Base-by-base conservation (phyloP, 2,113 vertebrate genomes). In the Tetrao urogallus region DNA sequence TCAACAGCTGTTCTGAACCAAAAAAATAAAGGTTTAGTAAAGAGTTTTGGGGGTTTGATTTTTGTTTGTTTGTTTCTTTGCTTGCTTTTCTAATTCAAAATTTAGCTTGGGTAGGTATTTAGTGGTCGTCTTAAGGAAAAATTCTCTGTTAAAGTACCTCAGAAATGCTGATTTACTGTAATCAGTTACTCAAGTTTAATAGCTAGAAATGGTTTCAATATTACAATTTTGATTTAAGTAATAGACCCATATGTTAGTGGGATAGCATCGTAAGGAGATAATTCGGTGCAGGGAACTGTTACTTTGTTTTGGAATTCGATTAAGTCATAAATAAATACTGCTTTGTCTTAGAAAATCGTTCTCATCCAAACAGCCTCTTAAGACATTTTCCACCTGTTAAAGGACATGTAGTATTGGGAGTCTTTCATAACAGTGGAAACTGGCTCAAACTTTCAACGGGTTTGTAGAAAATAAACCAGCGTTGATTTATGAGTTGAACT, bases 361-460 rank as follows among this genome's bases (percentile, higher is more conserved):
- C 90, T 82, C 82, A 86, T 94, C 93, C 76, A 81, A 97, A 90
- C 65, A 94, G 95, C 75, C 95, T 95, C 90, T 88, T 42, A 80
- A 95, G 86, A 97, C 85, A 93, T 96, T 95, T 97, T 94, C 92
- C 94, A 96, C 93, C 92, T 98, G 92, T 96, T 97, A 73, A 94
- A 93, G 89, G 90, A 78, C 36, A 8, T 71, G 74, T 80, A 96
- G 42, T 71, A 82, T 78, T 96, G 79, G 82, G 94, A 96, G 86
- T 80, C 89, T 97, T 90, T 97, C 88, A 97, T 94, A 95, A 88
- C 88, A 96, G 80, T 94, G 89, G 89, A 97, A 97, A 97, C 92
- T 87, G 87, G 95, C 88, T 96, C 48, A 54, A 70, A 93, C 69
- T 97, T 97, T 96, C 89, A 94, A 72, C 86, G 54, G 86, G 81